Conservation (phyloP, 1,140 invertebrate species). For the Drosophila bipectinata region DNA sequence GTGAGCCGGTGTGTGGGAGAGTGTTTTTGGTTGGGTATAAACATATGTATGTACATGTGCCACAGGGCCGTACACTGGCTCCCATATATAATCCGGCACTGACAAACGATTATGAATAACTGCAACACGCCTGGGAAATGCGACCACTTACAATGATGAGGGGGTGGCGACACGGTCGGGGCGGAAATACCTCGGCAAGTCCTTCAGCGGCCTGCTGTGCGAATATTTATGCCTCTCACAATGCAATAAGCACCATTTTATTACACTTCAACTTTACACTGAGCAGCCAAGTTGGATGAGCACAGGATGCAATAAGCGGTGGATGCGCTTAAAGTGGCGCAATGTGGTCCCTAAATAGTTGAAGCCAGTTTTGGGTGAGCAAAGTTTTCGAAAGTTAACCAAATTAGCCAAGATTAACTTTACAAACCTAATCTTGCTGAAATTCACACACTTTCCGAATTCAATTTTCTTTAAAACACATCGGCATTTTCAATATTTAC, state of each 20-base stretch:
- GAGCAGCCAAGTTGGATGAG: conserved; percentile 20
- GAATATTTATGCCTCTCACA: conserved; percentile 54
- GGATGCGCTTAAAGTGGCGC: background rate
- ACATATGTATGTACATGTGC: conserved; percentile 13
- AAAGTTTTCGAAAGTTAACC: background rate
- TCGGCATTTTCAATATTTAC: conserved; percentile 53
- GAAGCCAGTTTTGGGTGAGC: background rate
- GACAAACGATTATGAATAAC: conserved; percentile 78
- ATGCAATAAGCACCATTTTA: conserved; percentile 69
- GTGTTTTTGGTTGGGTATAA: conserved; percentile 16
- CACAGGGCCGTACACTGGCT: conserved; percentile 28
- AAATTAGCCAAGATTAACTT: too few relatives aligned
- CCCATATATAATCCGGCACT: conserved; percentile 24
- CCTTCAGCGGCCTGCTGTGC: conserved; percentile 13
- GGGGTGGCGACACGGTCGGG: background rate
- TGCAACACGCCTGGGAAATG: conserved; percentile 32
- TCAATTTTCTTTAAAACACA: conserved; percentile 53
- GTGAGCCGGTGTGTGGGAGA: conserved; percentile 1
- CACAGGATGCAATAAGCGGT: conserved; percentile 13
- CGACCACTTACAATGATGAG: conserved; percentile 24
- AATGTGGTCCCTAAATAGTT: too few relatives aligned
- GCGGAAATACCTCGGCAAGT: conserved; percentile 1
- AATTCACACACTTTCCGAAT: conserved; percentile 61
- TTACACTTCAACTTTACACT: conserved; percentile 58
- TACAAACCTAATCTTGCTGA: background rate